A percentile compares a stretch with the other conserved stretches of the same genome.
Evolutionary conservation across 2,113 vertebrate species (phyloP).

Genomic region (Rhinopomastus cyanomelas): DNA sequence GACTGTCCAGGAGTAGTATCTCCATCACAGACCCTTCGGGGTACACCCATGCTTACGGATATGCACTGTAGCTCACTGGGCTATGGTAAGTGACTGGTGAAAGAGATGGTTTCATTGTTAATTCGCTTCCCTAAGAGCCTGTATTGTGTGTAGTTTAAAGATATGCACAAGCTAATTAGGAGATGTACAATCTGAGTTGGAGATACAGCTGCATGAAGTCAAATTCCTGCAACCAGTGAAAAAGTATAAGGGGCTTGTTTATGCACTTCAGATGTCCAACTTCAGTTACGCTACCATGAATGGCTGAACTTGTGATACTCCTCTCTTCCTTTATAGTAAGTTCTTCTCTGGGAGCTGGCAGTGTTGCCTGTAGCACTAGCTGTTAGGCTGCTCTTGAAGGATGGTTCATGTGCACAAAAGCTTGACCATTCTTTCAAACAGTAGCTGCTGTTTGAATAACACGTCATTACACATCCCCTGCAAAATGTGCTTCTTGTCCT

Average conservation of each 20-base stretch:
- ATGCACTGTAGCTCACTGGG: not conserved
- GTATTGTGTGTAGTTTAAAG: not conserved
- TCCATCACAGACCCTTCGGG: not conserved
- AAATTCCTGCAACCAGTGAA: slow-evolving; percentile 1
- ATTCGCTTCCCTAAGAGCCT: slow-evolving; percentile 13
- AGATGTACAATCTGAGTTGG: not conserved
- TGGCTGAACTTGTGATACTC: slow-evolving; percentile 32
- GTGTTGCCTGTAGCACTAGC: not conserved
- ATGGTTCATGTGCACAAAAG: not conserved
- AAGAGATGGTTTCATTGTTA: slow-evolving; percentile 27
- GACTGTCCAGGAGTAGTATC: not conserved
- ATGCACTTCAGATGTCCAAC: not conserved
- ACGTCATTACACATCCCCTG: not conserved
- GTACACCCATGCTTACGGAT: fast-evolving
- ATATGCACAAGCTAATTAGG: slow-evolving; percentile 19
- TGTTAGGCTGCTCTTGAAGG: not conserved
- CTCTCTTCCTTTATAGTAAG: not conserved
- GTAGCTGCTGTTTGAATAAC: slow-evolving; percentile 26
- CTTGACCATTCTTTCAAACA: slow-evolving; percentile 16
- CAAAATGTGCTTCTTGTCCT: slow-evolving; percentile 10
- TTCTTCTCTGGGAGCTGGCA: slow-evolving; percentile 15
- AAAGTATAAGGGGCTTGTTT: slow-evolving; percentile 24
- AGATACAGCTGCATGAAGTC: not conserved
- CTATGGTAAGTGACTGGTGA: not conserved
- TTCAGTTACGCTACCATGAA: not conserved